Percentiles rank a stretch among this genome's conserved stretches.
Conservation (phyloP, 1,140 invertebrate genomes). For the Megalonaias nervosa region DNA sequence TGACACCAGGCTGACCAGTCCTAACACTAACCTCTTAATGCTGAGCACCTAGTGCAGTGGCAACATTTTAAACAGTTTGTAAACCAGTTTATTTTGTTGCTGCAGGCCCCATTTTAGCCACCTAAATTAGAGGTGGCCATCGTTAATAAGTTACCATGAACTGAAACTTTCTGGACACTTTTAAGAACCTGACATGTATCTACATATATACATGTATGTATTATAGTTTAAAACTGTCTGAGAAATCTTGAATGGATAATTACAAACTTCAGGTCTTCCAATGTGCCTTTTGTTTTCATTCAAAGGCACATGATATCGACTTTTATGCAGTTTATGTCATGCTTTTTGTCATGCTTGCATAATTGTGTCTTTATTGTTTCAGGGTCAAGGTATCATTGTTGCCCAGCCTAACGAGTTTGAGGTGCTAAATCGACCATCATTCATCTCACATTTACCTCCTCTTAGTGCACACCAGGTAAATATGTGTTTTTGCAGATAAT, state of each 20-base stretch:
- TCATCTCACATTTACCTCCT: constrained; percentile 58
- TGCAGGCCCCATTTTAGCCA: too few relatives aligned
- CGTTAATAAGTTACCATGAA: too few relatives aligned
- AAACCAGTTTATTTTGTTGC: too few relatives aligned
- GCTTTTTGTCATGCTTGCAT: not conserved
- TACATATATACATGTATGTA: constrained; percentile 1
- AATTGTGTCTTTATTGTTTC: not conserved
- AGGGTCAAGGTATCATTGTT: constrained; percentile 39
- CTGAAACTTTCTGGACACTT: too few relatives aligned
- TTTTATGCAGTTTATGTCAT: not conserved
- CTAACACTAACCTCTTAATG: too few relatives aligned
- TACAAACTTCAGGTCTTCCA: not conserved
- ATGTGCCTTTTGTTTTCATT: not conserved
- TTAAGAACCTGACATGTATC: too few relatives aligned
- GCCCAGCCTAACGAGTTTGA: constrained; percentile 63
- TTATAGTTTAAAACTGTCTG: not conserved
- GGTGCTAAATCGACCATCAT: constrained; percentile 42
- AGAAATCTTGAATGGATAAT: not conserved
- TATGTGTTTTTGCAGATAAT: not conserved
- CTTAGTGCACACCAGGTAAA: constrained; percentile 55
- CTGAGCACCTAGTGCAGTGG: too few relatives aligned
- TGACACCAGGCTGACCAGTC: too few relatives aligned
- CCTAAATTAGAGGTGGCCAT: too few relatives aligned
- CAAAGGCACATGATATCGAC: not conserved
- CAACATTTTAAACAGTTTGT: too few relatives aligned